phyloP scores from a whole-genome alignment of 2,113 vertebrate genomes.

The Lophochroa leadbeateri region DNA sequence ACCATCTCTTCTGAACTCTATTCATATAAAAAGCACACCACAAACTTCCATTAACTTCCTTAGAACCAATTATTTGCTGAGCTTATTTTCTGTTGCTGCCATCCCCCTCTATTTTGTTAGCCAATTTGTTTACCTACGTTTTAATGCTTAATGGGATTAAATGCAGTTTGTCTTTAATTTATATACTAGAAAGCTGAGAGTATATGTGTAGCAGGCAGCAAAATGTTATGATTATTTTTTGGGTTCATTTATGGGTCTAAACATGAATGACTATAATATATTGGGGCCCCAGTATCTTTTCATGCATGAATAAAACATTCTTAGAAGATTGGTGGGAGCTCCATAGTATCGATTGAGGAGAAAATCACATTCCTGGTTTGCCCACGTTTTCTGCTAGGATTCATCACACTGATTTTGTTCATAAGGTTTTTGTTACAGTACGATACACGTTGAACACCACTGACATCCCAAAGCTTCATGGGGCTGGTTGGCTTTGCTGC shows the following conservation, averaged over 20 bases:
- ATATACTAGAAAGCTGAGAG: background rate
- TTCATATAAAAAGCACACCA: conserved; percentile 35
- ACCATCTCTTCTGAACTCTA: conserved; percentile 60
- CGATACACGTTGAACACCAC: background rate
- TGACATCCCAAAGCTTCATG: accelerated
- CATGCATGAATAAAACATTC: conserved; percentile 41
- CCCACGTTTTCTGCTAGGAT: conserved; percentile 36
- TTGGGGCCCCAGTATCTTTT: background rate
- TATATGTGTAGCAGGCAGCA: background rate
- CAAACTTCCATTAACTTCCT: conserved; percentile 69
- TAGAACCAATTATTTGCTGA: conserved; percentile 60
- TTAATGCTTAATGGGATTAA: conserved; percentile 53
- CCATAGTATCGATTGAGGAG: background rate
- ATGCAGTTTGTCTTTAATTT: conserved; percentile 50
- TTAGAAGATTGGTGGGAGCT: background rate
- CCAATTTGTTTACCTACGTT: conserved; percentile 51
- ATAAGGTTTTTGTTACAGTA: background rate
- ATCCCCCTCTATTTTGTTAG: conserved; percentile 1
- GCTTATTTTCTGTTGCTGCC: too few species aligned
- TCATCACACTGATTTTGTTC: conserved; percentile 37
- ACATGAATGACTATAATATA: background rate
- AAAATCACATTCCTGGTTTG: background rate
- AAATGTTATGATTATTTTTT: background rate
- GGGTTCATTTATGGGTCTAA: conserved; percentile 46
- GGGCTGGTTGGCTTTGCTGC: background rate